phyloP scores from a whole-genome alignment of 1,140 invertebrate genomes.

The Pseudachorutes palmiensis region DNA sequence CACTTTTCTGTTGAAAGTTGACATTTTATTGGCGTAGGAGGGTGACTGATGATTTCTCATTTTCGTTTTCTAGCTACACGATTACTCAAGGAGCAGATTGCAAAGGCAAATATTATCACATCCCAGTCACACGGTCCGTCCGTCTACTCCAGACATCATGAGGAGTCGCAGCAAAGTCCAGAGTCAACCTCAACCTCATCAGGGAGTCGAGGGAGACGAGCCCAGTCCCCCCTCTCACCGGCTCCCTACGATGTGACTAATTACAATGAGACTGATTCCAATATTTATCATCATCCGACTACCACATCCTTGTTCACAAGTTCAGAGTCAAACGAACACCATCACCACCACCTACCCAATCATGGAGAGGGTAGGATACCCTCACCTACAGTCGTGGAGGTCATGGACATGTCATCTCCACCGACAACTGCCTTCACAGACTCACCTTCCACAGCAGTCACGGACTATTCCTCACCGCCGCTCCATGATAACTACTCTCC shows the following conservation, averaged over 20 bases:
- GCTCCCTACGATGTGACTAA: background rate
- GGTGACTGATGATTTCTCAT: background rate
- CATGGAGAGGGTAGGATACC: background rate
- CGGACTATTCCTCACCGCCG: background rate
- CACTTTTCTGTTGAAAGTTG: too few species aligned
- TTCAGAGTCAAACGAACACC: background rate
- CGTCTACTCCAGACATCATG: background rate
- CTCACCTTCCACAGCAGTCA: background rate
- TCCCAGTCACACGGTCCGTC: background rate
- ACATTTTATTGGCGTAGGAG: background rate
- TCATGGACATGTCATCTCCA: background rate
- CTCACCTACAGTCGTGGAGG: background rate
- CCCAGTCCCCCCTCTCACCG: background rate
- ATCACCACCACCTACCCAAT: background rate
- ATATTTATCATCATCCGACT: conserved; percentile 6
- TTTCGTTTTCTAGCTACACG: background rate
- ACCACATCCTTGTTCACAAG: background rate
- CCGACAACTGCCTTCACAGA: too few species aligned
- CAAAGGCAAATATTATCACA: conserved; percentile 1
- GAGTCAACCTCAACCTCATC: background rate
- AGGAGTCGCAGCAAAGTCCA: background rate
- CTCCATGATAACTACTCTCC: background rate
- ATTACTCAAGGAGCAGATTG: conserved; percentile 2
- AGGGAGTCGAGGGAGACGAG: background rate
- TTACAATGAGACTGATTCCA: conserved; percentile 21